phyloP scores from a whole-genome alignment of 2,797 vertebrate species.

The Pangasius djambal region DNA sequence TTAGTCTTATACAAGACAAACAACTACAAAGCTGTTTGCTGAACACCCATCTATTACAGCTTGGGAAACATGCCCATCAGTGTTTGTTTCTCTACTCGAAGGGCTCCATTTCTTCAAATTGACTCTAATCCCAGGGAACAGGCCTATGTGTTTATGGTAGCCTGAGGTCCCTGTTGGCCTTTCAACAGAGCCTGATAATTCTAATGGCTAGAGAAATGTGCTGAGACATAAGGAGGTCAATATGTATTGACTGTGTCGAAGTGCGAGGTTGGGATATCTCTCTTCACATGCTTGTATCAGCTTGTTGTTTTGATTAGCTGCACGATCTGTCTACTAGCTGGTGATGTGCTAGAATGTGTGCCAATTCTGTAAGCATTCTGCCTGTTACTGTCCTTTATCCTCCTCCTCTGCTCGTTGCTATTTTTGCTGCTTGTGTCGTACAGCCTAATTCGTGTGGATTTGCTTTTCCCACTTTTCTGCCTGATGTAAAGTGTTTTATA shows the following conservation, averaged over 20 bases:
- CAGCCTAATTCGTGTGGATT: slow-evolving; percentile 39
- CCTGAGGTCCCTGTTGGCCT: slow-evolving; percentile 45
- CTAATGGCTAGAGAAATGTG: slow-evolving; percentile 35
- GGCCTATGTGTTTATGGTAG: slow-evolving; percentile 1
- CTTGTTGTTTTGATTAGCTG: slow-evolving; percentile 43
- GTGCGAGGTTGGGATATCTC: slow-evolving; percentile 22
- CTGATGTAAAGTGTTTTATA: slow-evolving; percentile 40
- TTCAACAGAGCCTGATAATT: slow-evolving; percentile 27
- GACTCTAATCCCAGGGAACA: slow-evolving; percentile 32
- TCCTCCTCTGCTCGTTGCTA: slow-evolving; percentile 45
- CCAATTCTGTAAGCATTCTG: slow-evolving; percentile 36
- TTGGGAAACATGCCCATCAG: slow-evolving; percentile 27
- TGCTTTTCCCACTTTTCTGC: slow-evolving; percentile 36
- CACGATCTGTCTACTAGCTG: slow-evolving; percentile 28
- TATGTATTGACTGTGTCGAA: slow-evolving; percentile 32
- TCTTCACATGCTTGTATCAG: slow-evolving; percentile 42
- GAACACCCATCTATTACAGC: slow-evolving; percentile 16
- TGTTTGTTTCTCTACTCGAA: slow-evolving; percentile 19
- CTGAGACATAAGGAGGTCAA: slow-evolving; percentile 32
- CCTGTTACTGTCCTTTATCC: slow-evolving; percentile 40
- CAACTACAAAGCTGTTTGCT: neutral
- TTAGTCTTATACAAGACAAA: slow-evolving; percentile 6
- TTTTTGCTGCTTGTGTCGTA: slow-evolving; percentile 45
- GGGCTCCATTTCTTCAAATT: slow-evolving; percentile 34
- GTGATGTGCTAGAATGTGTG: slow-evolving; percentile 22